These are phyloP conservation scores for Porites divaricata DNA, from an alignment of 92 coral and sea anemone species.

Conservation along the genomic window DNA sequence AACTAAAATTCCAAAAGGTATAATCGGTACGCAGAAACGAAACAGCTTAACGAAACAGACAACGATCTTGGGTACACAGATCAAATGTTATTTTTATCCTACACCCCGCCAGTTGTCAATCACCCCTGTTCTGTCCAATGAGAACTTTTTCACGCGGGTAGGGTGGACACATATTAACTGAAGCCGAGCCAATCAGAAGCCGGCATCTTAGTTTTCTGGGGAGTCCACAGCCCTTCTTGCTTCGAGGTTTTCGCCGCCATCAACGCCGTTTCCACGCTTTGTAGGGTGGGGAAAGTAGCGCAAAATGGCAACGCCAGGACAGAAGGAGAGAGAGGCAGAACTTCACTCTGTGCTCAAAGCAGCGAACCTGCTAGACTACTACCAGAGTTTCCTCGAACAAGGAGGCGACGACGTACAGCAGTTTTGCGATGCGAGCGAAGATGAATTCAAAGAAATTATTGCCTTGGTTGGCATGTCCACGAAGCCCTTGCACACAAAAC, in stretches of 20 bases:
- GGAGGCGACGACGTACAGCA: constrained; percentile 98
- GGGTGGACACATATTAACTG: constrained; percentile 41
- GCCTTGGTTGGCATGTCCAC: constrained; percentile 99
- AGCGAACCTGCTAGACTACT: constrained; percentile 98
- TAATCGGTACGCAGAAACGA: too few relatives aligned
- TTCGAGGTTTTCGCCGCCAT: constrained; percentile 65
- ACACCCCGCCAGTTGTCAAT: constrained; percentile 68
- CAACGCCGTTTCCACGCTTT: constrained; percentile 67
- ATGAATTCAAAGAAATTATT: constrained; percentile 97
- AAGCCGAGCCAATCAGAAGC: constrained; percentile 55
- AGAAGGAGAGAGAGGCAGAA: constrained; percentile 98
- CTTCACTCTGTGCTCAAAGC: constrained; percentile 90
- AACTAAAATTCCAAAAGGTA: not conserved
- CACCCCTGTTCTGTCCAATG: constrained; percentile 81
- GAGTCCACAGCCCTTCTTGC: constrained; percentile 71
- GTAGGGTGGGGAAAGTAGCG: constrained; percentile 95
- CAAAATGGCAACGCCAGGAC: constrained; percentile 93
- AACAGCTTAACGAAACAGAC: not conserved
- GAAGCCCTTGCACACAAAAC: constrained; percentile 97
- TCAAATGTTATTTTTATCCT: constrained; percentile 31
- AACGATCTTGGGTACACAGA: not conserved
- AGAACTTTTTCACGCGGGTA: constrained; percentile 67
- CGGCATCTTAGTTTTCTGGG: constrained; percentile 67
- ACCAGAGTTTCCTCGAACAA: constrained; percentile 89
- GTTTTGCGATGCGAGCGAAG: constrained; percentile 98